Percentiles rank a stretch among this genome's conserved stretches.
Evolutionary conservation across 2,113 vertebrate genomes (phyloP).

Genomic region (Galbula dea): DNA sequence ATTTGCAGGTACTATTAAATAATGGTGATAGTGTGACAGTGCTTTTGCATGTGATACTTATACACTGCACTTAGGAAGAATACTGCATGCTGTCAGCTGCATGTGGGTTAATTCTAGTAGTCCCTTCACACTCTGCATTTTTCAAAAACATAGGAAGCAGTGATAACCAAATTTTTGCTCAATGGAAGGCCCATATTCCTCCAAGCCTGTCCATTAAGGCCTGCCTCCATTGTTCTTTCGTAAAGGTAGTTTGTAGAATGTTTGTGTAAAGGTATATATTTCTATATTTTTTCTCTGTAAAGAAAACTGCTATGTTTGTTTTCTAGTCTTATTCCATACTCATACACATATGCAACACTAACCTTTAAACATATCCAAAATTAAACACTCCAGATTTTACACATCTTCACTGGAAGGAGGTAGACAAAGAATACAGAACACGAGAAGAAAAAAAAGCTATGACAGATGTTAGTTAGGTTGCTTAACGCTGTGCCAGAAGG

Average conservation of each 20-base stretch:
- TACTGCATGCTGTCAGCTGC: background rate
- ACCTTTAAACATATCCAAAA: background rate
- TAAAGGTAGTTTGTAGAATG: background rate
- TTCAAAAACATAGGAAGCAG: background rate
- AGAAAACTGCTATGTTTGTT: background rate
- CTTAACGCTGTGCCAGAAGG: constrained; percentile 43
- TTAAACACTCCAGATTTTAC: background rate
- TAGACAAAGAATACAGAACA: background rate
- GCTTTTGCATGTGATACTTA: background rate
- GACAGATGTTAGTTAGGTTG: constrained; percentile 40
- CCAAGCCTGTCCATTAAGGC: background rate
- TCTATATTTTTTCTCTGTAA: background rate
- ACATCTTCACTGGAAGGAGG: background rate
- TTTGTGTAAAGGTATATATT: background rate
- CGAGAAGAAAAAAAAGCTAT: background rate
- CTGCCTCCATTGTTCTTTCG: background rate
- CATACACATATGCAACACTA: background rate
- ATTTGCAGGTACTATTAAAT: background rate
- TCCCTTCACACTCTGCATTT: background rate
- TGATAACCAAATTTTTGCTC: background rate
- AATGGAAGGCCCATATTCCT: background rate
- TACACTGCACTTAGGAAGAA: background rate
- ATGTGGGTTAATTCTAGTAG: background rate
- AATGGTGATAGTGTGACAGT: background rate
- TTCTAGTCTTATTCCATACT: background rate